phyloP scores from a whole-genome alignment of 2,888 invertebrate species.

The Sesamia inferens region DNA sequence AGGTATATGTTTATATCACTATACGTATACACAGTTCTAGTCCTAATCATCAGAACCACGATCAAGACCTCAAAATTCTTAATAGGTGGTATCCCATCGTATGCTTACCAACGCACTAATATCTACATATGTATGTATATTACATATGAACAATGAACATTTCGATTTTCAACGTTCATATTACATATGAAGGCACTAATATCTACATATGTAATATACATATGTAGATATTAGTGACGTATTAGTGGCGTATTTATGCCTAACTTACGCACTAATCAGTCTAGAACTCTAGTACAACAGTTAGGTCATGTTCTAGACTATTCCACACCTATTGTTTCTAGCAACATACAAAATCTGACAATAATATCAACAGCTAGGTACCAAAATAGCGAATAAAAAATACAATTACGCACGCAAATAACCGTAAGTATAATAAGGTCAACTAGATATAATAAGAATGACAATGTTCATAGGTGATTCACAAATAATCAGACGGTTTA shows the following conservation, averaged over 20 bases:
- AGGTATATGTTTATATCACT: not conserved
- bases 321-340: not conserved
- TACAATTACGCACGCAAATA: constrained; percentile 15
- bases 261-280: not conserved
- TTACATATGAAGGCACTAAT: too few species aligned
- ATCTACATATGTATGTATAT: too few species aligned
- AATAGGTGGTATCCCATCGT: not conserved
- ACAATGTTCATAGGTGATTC: constrained; percentile 49
- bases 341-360: not conserved
- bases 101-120: too few species aligned
- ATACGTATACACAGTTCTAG: not conserved
- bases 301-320: not conserved
- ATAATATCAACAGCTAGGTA: not conserved
- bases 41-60: not conserved
- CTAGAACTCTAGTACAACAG: not conserved
- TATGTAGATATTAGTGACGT: not conserved
- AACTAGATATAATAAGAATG: constrained; percentile 39
- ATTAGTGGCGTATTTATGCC: not conserved
- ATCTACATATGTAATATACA: too few species aligned
- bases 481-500: constrained; percentile 44
- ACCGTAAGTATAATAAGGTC: constrained; percentile 35
- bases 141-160: too few species aligned
- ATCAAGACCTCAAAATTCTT: not conserved
- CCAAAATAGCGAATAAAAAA: constrained; percentile 14
- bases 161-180: too few species aligned